Conservation (phyloP, 2,888 invertebrate genomes). For the Carabus problematicus region DNA sequence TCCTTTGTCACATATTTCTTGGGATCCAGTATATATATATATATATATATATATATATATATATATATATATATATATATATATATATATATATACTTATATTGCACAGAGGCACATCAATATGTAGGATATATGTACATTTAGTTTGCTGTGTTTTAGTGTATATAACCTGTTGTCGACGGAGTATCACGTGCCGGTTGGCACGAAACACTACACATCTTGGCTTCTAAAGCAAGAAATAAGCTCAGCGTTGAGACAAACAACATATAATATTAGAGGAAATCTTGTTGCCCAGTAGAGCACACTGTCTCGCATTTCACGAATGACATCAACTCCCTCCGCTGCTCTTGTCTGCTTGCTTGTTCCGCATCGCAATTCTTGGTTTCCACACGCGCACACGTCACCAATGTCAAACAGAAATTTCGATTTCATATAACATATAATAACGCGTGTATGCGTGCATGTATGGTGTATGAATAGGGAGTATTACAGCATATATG, state of each 20-base stretch:
- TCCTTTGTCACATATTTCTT: too few species aligned
- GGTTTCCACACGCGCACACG: neutral
- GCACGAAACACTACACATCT: constrained; percentile 5
- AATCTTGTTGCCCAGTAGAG: constrained; percentile 10
- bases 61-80: constrained; percentile 29
- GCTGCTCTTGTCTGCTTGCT: neutral
- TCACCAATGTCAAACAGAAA: constrained; percentile 8
- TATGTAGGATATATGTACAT: neutral
- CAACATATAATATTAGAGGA: constrained; percentile 29
- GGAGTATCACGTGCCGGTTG: neutral
- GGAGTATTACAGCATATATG: too few species aligned
- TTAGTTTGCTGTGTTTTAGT: neutral
- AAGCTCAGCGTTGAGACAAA: constrained; percentile 19
- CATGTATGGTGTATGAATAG: neutral
- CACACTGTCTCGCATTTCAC: neutral
- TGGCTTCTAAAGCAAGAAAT: constrained; percentile 20
- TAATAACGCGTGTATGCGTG: neutral
- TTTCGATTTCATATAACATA: constrained; percentile 23
- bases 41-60: constrained; percentile 17
- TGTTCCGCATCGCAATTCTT: constrained; percentile 7
- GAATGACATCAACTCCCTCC: neutral
- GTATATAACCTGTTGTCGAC: neutral
- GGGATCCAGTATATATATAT: too few species aligned
- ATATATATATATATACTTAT: constrained; percentile 28
- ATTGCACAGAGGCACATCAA: constrained; percentile 14